Conservation (phyloP, 2,797 vertebrate genomes). For the Cottoperca gobio region DNA sequence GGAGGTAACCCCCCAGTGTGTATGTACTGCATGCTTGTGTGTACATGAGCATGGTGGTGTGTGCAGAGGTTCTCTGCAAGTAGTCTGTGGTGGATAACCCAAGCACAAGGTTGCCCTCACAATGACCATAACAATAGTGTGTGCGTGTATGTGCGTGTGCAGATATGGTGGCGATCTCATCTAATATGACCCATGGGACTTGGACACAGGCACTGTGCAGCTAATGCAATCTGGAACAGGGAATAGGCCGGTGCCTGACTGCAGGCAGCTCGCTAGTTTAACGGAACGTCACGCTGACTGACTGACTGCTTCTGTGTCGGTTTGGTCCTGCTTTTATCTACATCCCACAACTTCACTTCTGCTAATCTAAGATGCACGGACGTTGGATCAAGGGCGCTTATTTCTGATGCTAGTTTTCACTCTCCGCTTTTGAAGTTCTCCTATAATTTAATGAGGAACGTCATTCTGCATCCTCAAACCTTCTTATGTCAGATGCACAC, state of each 20-base stretch:
- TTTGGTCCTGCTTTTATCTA: conserved; percentile 65
- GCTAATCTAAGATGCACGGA: conserved; percentile 44
- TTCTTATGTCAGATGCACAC: conserved; percentile 3
- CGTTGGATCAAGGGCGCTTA: conserved; percentile 33
- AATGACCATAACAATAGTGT: conserved; percentile 34
- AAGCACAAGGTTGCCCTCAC: conserved; percentile 33
- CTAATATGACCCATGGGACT: conserved; percentile 48
- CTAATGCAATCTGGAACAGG: conserved; percentile 57
- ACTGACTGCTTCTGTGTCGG: conserved; percentile 31
- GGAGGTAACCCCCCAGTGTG: conserved; percentile 51
- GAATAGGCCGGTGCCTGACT: conserved; percentile 39
- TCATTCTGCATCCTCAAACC: conserved; percentile 29
- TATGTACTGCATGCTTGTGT: conserved; percentile 24
- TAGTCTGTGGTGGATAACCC: conserved; percentile 53
- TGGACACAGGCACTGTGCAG: conserved; percentile 26
- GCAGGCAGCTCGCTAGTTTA: conserved; percentile 22
- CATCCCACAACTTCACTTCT: conserved; percentile 26
- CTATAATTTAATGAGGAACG: conserved; percentile 54
- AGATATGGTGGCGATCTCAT: conserved; percentile 45
- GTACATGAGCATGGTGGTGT: conserved; percentile 40
- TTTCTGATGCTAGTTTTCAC: conserved; percentile 39
- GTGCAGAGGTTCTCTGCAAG: conserved; percentile 38
- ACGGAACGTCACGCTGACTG: conserved; percentile 40
- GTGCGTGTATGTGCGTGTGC: conserved; percentile 14
- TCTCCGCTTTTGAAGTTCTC: conserved; percentile 57